These are phyloP conservation scores for Steinernema khuongi DNA, from an alignment of 1,140 invertebrate genomes.

Conservation along the genomic window DNA sequence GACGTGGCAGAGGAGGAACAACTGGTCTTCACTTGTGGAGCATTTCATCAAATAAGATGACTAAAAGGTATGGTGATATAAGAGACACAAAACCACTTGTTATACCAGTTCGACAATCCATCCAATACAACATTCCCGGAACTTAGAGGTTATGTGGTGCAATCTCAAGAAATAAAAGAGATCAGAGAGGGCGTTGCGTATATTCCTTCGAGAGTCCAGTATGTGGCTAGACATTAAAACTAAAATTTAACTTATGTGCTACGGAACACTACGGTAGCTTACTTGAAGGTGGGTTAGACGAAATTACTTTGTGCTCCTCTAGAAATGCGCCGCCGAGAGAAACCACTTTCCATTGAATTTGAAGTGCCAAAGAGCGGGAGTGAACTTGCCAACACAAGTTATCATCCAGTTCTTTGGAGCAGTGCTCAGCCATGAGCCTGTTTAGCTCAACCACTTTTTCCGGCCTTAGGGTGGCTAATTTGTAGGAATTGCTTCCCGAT, in stretches of 20 bases:
- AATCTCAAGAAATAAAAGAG: neutral
- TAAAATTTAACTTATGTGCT: no score
- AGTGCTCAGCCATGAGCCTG: neutral
- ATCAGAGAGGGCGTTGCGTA: neutral
- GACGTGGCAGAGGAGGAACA: neutral
- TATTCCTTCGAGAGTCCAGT: neutral
- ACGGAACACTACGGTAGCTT: neutral
- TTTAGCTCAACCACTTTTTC: neutral
- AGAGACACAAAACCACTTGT: no score
- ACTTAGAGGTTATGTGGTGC: neutral
- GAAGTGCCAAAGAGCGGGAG: neutral
- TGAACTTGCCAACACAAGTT: neutral
- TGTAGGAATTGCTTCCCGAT: neutral
- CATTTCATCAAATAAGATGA: neutral
- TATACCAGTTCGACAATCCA: neutral
- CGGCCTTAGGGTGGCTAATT: neutral
- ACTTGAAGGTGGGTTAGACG: neutral
- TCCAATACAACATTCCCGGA: neutral
- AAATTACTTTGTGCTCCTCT: neutral
- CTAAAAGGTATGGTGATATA: neutral
- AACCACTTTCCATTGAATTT: constrained; percentile 6
- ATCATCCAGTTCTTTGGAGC: neutral
- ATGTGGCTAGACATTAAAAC: neutral
- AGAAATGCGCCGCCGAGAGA: neutral
- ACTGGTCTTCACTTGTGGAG: neutral